Evolutionary conservation across 2,888 invertebrate species (phyloP), one percentile per base, ranked within the genome.

Genomic region (Nemotelus pantherinus): DNA sequence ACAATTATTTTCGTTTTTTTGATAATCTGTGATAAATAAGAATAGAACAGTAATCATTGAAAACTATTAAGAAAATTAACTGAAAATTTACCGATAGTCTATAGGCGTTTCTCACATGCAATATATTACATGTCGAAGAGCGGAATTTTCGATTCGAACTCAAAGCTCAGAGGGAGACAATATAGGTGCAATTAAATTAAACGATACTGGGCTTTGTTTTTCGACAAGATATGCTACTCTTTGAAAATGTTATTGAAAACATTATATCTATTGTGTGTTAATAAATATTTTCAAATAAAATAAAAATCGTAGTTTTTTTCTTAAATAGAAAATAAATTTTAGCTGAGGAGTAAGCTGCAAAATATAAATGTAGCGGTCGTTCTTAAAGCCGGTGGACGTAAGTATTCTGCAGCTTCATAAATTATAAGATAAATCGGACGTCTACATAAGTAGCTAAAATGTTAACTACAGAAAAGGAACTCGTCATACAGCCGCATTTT

Each of bases 1-100:
- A 50, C 48, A 77, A 63, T 60, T 60, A 60, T 60, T 77, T 71
- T 79, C 47, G 58, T 76, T 78, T 25, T 25, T 25, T 78, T 78
- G 71, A 67, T 78, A 77, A 79, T 76, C 79, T 79, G 79, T 79
- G 79, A 79, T 79, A 79, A 79, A 77, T 60, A 77, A 77, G 70
- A 25, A 64, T 79, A 76, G 71, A 78, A 53, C 44, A 57, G 63
- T 64, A 67, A 63, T 44, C 53, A 48, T 74, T 77, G 74, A 77
- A 67, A 77, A 53, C 76, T 67, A 57, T 67, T 47, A 55, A 70
- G 70, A 53, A 55, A 41, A 39, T 6, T 25, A 25, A 25, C 25
- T 25, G 25, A 25, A 25, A 25, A 25, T 25, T 25, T 25, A 25
- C 50, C 70, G 55, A 70, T 50, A 70, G 70, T 55, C 41, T 70